These are phyloP conservation scores for Etheostoma spectabile DNA, from an alignment of 2,113 vertebrate species.

Conservation along the genomic window DNA sequence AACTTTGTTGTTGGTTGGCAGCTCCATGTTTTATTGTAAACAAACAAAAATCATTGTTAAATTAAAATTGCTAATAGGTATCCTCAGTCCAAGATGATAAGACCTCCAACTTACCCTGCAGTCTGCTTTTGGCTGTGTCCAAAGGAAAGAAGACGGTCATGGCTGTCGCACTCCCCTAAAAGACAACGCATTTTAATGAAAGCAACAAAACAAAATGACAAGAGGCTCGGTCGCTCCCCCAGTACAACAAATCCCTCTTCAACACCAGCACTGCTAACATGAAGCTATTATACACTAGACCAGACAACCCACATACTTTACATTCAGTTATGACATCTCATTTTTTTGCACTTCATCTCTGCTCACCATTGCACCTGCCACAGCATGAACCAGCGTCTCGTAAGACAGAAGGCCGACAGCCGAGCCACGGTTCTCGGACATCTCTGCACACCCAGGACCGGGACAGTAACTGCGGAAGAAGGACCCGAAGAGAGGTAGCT, in stretches of 20 bases:
- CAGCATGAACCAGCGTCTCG: slow-evolving; percentile 86
- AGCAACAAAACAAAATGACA: neutral
- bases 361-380: slow-evolving; percentile 85
- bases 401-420: slow-evolving; percentile 80
- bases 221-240: neutral
- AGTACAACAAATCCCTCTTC: too few species aligned
- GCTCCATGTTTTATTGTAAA: too few species aligned
- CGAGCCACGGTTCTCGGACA: slow-evolving; percentile 72
- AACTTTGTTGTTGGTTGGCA: too few species aligned
- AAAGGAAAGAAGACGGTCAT: slow-evolving; percentile 87
- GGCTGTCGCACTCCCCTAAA: slow-evolving; percentile 85
- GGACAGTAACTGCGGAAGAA: neutral
- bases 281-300: neutral
- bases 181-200: neutral
- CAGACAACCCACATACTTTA: neutral
- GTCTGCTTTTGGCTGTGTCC: slow-evolving; percentile 87
- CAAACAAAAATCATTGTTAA: too few species aligned
- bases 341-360: neutral
- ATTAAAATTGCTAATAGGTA: neutral
- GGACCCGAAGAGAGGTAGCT: neutral
- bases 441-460: slow-evolving; percentile 45
- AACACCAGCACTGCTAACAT: neutral
- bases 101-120: slow-evolving; percentile 82
- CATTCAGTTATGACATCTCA: neutral
- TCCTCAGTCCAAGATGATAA: slow-evolving; percentile 18